These are phyloP conservation scores for Agrypnia vestita DNA, from an alignment of 1,140 invertebrate genomes.

Conservation along the genomic window DNA sequence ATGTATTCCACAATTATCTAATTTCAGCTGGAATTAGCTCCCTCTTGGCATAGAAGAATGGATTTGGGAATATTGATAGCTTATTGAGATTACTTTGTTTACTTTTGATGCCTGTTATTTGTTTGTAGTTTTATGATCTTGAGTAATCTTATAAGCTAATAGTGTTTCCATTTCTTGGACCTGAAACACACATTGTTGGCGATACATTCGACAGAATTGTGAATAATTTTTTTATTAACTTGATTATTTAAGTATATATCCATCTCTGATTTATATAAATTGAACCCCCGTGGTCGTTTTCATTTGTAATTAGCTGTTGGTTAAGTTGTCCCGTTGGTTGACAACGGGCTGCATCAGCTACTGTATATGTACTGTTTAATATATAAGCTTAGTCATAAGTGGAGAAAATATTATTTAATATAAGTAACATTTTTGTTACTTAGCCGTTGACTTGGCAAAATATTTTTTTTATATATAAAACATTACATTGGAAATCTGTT, in stretches of 20 bases:
- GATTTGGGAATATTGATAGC: too few species aligned
- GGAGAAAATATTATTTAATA: slow-evolving; percentile 52
- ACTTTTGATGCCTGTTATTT: too few species aligned
- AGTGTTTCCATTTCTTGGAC: background rate
- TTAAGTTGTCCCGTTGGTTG: slow-evolving; percentile 2
- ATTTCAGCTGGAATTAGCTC: too few species aligned
- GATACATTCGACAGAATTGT: slow-evolving; percentile 3
- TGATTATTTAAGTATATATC: too few species aligned
- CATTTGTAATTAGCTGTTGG: slow-evolving; percentile 13
- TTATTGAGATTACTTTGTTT: too few species aligned
- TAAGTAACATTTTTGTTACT: slow-evolving; percentile 49
- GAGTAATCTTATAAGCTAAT: background rate
- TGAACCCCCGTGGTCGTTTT: slow-evolving; percentile 14
- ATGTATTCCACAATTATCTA: too few species aligned
- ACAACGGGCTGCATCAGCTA: slow-evolving; percentile 8
- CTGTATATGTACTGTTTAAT: slow-evolving; percentile 47
- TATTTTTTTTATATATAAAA: slow-evolving; percentile 50
- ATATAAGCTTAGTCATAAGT: slow-evolving; percentile 49
- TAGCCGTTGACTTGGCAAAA: slow-evolving; percentile 43
- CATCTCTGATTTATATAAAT: background rate
- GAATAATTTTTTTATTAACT: slow-evolving; percentile 1
- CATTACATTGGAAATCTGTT: slow-evolving; percentile 47
- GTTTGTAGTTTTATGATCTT: too few species aligned
- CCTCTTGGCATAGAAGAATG: too few species aligned
- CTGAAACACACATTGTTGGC: background rate